These are phyloP conservation scores for Aphidoletes aphidimyza DNA, from an alignment of 2,888 invertebrate genomes.

Conservation along the genomic window DNA sequence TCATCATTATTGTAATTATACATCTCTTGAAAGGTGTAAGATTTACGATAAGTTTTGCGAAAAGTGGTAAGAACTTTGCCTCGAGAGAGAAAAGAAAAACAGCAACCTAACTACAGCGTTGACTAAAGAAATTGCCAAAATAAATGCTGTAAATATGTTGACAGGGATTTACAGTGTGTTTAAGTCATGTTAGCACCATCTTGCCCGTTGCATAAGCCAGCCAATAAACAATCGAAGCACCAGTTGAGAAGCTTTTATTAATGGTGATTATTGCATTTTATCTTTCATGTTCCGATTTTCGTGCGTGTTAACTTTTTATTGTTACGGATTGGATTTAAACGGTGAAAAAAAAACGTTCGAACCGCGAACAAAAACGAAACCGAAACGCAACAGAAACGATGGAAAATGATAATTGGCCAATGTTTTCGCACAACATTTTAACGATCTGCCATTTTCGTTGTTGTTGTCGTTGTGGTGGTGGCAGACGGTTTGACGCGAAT, in stretches of 20 bases:
- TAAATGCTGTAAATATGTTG: not conserved
- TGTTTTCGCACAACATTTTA: too few relatives aligned
- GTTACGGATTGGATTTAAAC: too few relatives aligned
- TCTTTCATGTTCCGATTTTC: not conserved
- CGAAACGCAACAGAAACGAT: not conserved
- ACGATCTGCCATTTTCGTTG: too few relatives aligned
- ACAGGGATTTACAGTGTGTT: not conserved
- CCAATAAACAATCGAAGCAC: not conserved
- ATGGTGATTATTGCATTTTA: not conserved
- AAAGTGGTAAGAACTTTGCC: not conserved
- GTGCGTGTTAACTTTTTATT: too few relatives aligned
- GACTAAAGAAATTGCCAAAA: conserved; percentile 5
- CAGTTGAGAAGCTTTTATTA: not conserved
- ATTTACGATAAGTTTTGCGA: not conserved
- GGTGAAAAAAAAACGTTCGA: not conserved
- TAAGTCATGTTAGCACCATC: not conserved
- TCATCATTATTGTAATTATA: not conserved
- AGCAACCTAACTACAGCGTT: not conserved
- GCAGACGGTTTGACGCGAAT: too few relatives aligned
- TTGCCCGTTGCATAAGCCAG: not conserved
- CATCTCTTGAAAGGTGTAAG: not conserved
- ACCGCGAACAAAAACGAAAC: not conserved
- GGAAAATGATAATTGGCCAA: too few relatives aligned
- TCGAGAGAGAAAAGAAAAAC: not conserved
- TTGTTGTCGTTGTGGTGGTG: too few relatives aligned